Base-by-base conservation (phyloP, 2,113 vertebrate species). In the Ageneiosus marmoratus region DNA sequence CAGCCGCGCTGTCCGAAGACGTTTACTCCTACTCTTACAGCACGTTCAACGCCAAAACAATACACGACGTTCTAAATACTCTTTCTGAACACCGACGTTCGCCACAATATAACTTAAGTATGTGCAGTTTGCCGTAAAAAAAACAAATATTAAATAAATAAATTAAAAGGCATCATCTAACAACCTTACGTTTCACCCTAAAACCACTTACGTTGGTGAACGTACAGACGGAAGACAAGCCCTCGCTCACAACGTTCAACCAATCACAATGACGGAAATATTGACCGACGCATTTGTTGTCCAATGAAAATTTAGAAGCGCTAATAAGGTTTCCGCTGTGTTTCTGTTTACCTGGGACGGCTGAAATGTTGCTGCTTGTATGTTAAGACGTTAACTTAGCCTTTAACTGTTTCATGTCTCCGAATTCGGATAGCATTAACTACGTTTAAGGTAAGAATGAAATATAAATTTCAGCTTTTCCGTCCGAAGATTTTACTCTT, bases 291-390 rank as follows among this genome's bases (percentile, higher is more conserved):
- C 41, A 4, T 53, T 0, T 8, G 0, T 6, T 0, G 48, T 74
- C 92, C 89, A 94, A 92, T 93, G 56, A 87, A 0, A 55, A 76
- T 24, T 9, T 3, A 22, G 20, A 55, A 12, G 11, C 51, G 46
- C 2, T 3, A 24, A 79, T 89, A 86, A n/a, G 16, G 8, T 15
- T 24, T 4, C 32, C 29, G 50, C 24, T 76, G 50, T 24, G 50
- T 5, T 34, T 12, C 20, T 75, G 80, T 82, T 75, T 75, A 51
- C 46, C 18, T 27, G 55, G 4, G 76, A 10, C 41, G 15, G 8
- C 74, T 77, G 10, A 11, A 82, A 46, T 29, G 29, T 22, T 24
- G n/a, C 0, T 51, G 50, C 22, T 37, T 29, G 20, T 46, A 80
- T 76, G 58, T 88, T 86, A 78, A 88, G 85, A 80, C 85, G 73